Base-by-base conservation (phyloP, 2,797 vertebrate species). In the Thamnophis elegans region DNA sequence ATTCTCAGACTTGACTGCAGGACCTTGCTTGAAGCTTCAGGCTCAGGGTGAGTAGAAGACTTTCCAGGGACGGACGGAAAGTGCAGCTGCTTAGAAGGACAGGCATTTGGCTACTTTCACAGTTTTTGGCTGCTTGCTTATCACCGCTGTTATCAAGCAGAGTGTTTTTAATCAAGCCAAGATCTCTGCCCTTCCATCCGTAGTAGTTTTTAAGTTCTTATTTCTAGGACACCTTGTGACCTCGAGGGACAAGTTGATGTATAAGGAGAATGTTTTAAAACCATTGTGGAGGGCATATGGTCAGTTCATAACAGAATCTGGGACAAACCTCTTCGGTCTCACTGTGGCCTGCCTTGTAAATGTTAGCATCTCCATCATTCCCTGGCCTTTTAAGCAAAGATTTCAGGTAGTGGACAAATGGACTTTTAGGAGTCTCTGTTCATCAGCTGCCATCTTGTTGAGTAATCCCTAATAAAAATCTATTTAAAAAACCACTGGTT, bases 91-190 rank as follows among this genome's bases (percentile, higher is more conserved):
- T 87, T 14, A 93, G 85, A 94, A 90, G 87, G 14, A 93, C 59
- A 92, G 85, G 90, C 88, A 58, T 93, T 92, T 82, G 93, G 86
- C 62, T 42, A 91, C 53, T 0, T 68, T 85, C 91, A 22, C 65
- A 59, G 87, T 88, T 82, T 78, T 92, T 92, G 73, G 42, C 82
- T 92, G 47, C 91, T 32, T 51, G 36, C 90, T n/a, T 16, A 0
- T 62, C 20, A 3, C 88, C 12, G 13, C n/a, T 0, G 0, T 85
- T 88, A 51, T 88, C 91, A 56, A 1, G 88, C 92, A 87, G 86
- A 78, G 16, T 91, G 60, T 59, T 91, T 91, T 95, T 91, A 90
- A 93, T 26, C 88, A n/a, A 92, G 32, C 13, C 20, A 62, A 65
- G 54, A 22, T 92, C 95, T 93, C 73, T 42, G 68, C 28, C 85